Conservation (phyloP, 1,140 invertebrate species). For the Drosophila melanica region DNA sequence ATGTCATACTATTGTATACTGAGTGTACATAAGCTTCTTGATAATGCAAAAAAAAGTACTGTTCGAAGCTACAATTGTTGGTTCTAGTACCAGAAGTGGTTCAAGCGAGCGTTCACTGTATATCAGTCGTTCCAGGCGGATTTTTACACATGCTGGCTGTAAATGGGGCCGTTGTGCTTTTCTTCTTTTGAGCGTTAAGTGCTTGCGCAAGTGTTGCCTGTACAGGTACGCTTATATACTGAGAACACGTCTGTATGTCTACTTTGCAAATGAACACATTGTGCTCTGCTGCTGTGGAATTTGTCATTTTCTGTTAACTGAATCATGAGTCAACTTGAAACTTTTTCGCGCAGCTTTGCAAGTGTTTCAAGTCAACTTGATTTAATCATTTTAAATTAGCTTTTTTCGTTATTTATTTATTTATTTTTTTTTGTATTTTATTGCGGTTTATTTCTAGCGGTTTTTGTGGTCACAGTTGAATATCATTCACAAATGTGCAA, state of each 20-base stretch:
- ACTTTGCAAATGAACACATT: not conserved
- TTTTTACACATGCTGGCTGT: slow-evolving; percentile 3
- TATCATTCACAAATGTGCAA: slow-evolving; percentile 38
- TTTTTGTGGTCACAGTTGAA: not conserved
- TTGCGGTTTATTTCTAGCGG: not conserved
- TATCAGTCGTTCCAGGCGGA: not conserved
- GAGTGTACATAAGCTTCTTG: not conserved
- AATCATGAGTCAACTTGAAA: slow-evolving; percentile 5
- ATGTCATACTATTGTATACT: slow-evolving; percentile 21
- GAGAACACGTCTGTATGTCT: not conserved
- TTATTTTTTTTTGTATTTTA: not conserved
- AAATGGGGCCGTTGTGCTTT: not conserved
- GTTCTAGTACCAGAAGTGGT: too few relatives aligned
- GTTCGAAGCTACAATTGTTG: too few relatives aligned
- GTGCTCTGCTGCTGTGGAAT: slow-evolving; percentile 3
- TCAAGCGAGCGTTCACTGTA: too few relatives aligned
- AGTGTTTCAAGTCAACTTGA: not conserved
- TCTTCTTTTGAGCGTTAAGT: not conserved
- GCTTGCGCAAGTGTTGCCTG: slow-evolving; percentile 8
- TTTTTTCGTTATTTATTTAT: not conserved
- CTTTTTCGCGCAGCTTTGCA: not conserved
- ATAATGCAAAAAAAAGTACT: not conserved
- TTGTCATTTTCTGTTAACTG: slow-evolving; percentile 11
- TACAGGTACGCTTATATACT: not conserved
- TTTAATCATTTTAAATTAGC: not conserved